Percentiles rank a stretch among this genome's conserved stretches.
phyloP scores from a whole-genome alignment of 2,113 vertebrate genomes.

The Oostethus manadensis region DNA sequence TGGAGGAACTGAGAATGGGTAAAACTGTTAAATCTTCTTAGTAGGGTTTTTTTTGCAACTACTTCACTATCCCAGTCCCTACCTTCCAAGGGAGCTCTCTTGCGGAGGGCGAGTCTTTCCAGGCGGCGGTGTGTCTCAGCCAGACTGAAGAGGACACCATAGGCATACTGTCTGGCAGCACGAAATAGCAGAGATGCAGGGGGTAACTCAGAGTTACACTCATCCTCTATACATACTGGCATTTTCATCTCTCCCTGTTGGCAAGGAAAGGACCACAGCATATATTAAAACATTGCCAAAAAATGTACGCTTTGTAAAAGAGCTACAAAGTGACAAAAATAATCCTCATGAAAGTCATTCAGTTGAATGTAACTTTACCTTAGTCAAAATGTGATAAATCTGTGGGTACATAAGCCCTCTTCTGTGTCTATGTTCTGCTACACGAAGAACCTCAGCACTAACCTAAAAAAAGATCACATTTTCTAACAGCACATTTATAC shows the following conservation, averaged over 20 bases:
- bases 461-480: slow-evolving; percentile 49
- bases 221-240: slow-evolving; percentile 88
- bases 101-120: slow-evolving; percentile 80
- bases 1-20: slow-evolving; percentile 74
- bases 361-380: slow-evolving; percentile 64
- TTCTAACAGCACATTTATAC: not conserved
- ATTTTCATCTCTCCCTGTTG: slow-evolving; percentile 88
- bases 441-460: slow-evolving; percentile 84
- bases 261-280: no score
- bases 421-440: slow-evolving; percentile 87
- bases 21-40: no score
- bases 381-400: slow-evolving; percentile 90
- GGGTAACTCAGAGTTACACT: slow-evolving; percentile 85
- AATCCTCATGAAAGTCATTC: not conserved
- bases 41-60: not conserved
- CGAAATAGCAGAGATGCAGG: slow-evolving; percentile 84
- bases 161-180: slow-evolving; percentile 81
- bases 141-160: slow-evolving; percentile 88
- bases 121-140: slow-evolving; percentile 84
- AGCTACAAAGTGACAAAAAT: not conserved
- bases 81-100: slow-evolving; percentile 80
- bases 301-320: no score
- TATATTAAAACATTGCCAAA: not conserved
- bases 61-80: not conserved
- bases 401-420: slow-evolving; percentile 90